A percentile compares a stretch with the other conserved stretches of the same genome.
Evolutionary conservation across 2,113 vertebrate species (phyloP).

Genomic region (Colinus virginianus): DNA sequence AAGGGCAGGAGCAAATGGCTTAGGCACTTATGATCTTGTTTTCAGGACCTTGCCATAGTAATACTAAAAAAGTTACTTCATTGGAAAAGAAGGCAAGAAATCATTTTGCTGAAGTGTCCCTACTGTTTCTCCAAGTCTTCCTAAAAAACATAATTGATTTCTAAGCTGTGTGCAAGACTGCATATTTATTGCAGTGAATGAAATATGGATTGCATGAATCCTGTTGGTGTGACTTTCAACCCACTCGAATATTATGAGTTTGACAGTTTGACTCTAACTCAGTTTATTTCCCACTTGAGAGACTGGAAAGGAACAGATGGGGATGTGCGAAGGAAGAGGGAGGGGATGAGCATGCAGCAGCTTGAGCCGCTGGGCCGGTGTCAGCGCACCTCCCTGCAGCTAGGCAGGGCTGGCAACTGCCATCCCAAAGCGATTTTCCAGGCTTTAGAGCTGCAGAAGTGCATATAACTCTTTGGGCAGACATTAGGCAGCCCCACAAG

Average conservation of each 20-base stretch:
- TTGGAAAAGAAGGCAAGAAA: constrained; percentile 36
- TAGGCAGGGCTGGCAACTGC: constrained; percentile 28
- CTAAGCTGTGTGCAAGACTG: not conserved
- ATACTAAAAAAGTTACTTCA: constrained; percentile 44
- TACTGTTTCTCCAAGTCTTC: constrained; percentile 20
- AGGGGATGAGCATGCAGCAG: constrained; percentile 45
- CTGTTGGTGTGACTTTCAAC: constrained; percentile 63
- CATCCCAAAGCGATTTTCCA: constrained; percentile 29
- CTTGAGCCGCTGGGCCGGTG: constrained; percentile 32
- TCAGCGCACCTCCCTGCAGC: constrained; percentile 31
- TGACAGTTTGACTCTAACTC: constrained; percentile 70
- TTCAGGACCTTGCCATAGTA: constrained; percentile 31
- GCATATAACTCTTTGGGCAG: not conserved
- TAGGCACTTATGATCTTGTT: constrained; percentile 31
- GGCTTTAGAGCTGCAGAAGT: constrained; percentile 36
- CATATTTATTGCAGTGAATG: constrained; percentile 34
- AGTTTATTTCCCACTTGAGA: constrained; percentile 72
- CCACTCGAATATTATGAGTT: constrained; percentile 59
- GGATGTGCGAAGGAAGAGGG: constrained; percentile 63
- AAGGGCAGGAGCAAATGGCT: constrained; percentile 62
- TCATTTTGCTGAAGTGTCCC: not conserved
- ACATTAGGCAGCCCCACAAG: constrained; percentile 23
- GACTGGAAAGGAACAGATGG: constrained; percentile 69
- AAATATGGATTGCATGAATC: constrained; percentile 62
- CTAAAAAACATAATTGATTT: not conserved